Percentiles rank a stretch among this genome's conserved stretches.
Conservation (phyloP, 1,140 invertebrate species). For the Drosophila repleta region DNA sequence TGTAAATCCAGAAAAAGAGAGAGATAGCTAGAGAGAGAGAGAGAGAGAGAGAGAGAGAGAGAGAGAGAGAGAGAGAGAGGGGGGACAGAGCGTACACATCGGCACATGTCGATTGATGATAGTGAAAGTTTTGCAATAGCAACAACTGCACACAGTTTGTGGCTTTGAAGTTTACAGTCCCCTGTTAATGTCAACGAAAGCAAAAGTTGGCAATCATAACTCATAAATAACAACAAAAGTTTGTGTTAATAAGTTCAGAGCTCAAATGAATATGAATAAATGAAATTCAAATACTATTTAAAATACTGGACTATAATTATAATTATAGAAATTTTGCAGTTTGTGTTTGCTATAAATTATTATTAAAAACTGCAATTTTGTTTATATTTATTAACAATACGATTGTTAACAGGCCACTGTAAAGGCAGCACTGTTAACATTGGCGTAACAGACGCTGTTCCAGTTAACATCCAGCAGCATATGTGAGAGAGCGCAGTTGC, state of each 20-base stretch:
- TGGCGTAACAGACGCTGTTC: constrained; percentile 5
- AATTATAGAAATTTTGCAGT: too few species aligned
- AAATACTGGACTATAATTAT: too few species aligned
- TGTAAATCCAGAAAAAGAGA: neutral
- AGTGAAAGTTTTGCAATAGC: constrained; percentile 66
- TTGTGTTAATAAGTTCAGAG: neutral
- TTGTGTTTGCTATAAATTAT: too few species aligned
- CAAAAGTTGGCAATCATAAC: neutral
- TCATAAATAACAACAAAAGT: neutral
- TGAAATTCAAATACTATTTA: neutral
- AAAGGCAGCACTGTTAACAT: constrained; percentile 4
- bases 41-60: neutral
- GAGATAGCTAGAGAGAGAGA: neutral
- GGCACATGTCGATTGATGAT: constrained; percentile 54
- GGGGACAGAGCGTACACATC: constrained; percentile 12
- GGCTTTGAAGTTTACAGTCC: constrained; percentile 72
- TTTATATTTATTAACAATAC: neutral
- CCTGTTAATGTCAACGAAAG: constrained; percentile 26
- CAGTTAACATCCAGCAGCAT: constrained; percentile 3
- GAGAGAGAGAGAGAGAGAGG: constrained; percentile 7
- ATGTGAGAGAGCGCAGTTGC: constrained; percentile 15
- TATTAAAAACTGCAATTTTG: too few species aligned
- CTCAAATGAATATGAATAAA: neutral
- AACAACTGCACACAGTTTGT: constrained; percentile 44
- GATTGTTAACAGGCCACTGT: neutral